Evolutionary conservation across 1,140 invertebrate genomes (phyloP), one percentile per base, ranked within the genome.

Genomic region (Luehdorfia chinensis): DNA sequence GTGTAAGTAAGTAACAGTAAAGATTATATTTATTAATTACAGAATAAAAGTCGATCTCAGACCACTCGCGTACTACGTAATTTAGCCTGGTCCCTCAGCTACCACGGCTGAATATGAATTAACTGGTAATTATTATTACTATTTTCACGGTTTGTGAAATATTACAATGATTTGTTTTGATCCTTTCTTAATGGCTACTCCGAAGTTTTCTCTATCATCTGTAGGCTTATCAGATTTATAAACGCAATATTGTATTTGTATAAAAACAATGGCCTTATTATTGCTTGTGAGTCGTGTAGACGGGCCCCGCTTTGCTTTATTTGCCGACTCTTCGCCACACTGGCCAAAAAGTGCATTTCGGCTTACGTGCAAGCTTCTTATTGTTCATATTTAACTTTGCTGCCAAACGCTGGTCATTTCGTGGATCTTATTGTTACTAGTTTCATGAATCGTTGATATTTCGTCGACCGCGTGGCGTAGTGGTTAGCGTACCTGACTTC

Each of bases 221-320:
- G 47, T 62, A 76, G 68, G 74, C 66, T 85, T 77, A 81, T 81
- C 75, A 59, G 81, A 84, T 84, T 85, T 85, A 85, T 85, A 85
- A 83, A 81, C 71, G 74, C 73, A 84, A 85, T 84, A 85, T 85
- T 80, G 75, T 80, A 84, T 85, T 84, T 81, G 79, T 85, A 84
- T 81, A 81, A 80, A 83, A 85, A 85, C 79, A 85, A 85, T 84
- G 63, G 75, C 59, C 81, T 81, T 84, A 84, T 85, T 85, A 85
- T 85, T 80, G 77, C 74, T 75, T 75, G 67, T 46, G 60, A 57
- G 63, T 69, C 71, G 69, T 72, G 70, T 74, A 66, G 68, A 68
- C 65, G 48, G 47, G 30, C 30, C 47, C 47, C 43, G 31, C 39
- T 58, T 47, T 66, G 60, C 44, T 72, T 75, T 75, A 67, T 73